Evolutionary conservation across 1,140 invertebrate species (phyloP), one percentile per base, ranked within the genome.

Genomic region (Calliopsis andreniformis): DNA sequence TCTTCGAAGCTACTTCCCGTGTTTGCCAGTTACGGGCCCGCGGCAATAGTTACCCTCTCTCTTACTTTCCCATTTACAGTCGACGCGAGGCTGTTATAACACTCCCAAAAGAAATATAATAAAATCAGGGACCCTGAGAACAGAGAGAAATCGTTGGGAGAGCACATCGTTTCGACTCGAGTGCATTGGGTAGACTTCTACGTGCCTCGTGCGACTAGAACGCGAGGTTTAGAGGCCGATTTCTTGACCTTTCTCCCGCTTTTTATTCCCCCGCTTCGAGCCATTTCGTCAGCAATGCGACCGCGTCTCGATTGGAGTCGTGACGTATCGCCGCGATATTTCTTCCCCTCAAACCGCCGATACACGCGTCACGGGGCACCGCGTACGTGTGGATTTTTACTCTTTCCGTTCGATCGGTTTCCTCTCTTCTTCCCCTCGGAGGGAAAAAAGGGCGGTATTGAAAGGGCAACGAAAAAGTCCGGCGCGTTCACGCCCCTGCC

Each of bases 391-490:
- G 67, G 62, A 78, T 59, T 71, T 80, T 78, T 45, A 51, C 71
- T 68, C 51, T 47, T 71, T 76, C 32, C 70, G 20, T 43, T 71
- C 72, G 77, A 68, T 68, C 63, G 71, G 32, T 71, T 59, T 63
- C 53, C 63, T 70, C 53, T 66, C 73, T 32, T 73, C 32, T 45
- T 58, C 28, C 20, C 16, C 42, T 10, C 32, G 35, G 35, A 55
- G 10, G 51, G 61, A 70, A 66, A 83, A 69, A 80, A 59, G 59
- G 58, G 63, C 16, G 79, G 76, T 72, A 85, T 85, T 80, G 80
- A 85, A 86, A 86, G 75, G 32, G 39, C 51, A 56, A 76, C 70
- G 83, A 83, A 75, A 82, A 80, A 85, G 80, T 83, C 77, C 80
- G 53, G 69, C 76, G 47, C 39, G 80, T 82, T 83, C 76, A 83